Base-by-base conservation (phyloP, 2,888 invertebrate genomes). In the Onthophagus sagittarius region DNA sequence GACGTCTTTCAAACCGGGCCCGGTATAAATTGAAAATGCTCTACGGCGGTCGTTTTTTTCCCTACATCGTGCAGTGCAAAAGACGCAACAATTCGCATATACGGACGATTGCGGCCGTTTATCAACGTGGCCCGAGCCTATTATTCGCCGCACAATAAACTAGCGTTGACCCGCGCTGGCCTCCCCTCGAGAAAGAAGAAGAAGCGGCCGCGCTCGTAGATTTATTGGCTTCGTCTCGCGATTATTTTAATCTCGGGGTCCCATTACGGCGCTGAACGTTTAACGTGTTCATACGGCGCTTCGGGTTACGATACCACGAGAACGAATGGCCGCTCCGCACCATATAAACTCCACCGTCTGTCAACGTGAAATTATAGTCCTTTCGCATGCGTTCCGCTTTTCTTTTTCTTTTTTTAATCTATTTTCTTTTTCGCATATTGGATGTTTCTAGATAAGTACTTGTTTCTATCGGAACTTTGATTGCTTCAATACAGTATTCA, bases 161-260 rank as follows among this genome's bases (percentile, higher is more conserved):
- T 67, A 67, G 23, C 32, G 67, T 31, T 67, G 23, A 67, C 32
- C 32, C 31, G 67, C n/a, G 13, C 31, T 67, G n/a, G 23, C 13
- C 67, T 23, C 7, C 23, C 31, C 5, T 15, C 15, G 65, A 67
- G 23, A 23, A 67, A 53, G 39, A 53, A 53, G 39, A 53, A n/a
- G 32, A 67, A n/a, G 15, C 67, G 32, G 15, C 23, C 39, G 9
- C 9, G 39, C 39, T 53, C 39, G 39, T 53, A 53, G 63, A 63
- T 63, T 63, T 63, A 63, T 15, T 15, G 15, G 63, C 63, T 63
- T 63, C 63, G 63, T 63, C 15, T 63, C 15, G 63, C 63, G 63
- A 63, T 63, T 63, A 63, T 63, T 63, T 63, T 63, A 63, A 63
- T 63, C 63, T 63, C 63, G 63, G 63, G 63, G 15, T 15, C 15